Conservation (phyloP, 2,888 invertebrate species). For the Callosobruchus maculatus region DNA sequence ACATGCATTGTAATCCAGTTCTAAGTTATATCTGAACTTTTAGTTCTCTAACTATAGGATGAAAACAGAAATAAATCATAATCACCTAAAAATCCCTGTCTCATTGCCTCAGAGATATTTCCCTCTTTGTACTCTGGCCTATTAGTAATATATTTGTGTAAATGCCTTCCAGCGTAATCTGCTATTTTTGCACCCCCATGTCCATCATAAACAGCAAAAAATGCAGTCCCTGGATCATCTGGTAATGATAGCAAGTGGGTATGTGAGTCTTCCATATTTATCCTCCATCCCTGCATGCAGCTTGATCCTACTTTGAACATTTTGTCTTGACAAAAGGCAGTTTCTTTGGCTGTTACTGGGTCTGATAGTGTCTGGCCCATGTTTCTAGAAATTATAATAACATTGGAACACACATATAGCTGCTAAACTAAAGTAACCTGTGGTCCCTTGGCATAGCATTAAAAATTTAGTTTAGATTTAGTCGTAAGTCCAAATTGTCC, state of each 20-base stretch:
- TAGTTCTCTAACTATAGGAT: too few species aligned
- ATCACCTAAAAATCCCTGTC: conserved; percentile 57
- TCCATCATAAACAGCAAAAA: conserved; percentile 96
- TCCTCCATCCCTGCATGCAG: conserved; percentile 99
- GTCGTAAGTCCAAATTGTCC: too few species aligned
- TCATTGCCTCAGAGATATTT: conserved; percentile 79
- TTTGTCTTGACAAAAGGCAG: conserved; percentile 73
- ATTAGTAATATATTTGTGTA: conserved; percentile 87
- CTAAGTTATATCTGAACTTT: too few species aligned
- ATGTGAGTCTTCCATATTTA: conserved; percentile 99
- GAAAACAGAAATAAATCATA: neutral
- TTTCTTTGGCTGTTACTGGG: conserved; percentile 88
- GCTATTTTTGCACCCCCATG: conserved; percentile 77
- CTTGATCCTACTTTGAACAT: conserved; percentile 84
- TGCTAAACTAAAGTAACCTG: too few species aligned
- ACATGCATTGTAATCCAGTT: too few species aligned
- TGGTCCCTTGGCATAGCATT: too few species aligned
- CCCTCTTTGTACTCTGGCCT: conserved; percentile 80
- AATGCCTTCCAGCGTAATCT: conserved; percentile 90
- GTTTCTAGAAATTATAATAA: conserved; percentile 15
- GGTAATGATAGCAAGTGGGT: conserved; percentile 90
- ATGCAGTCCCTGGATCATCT: conserved; percentile 87
- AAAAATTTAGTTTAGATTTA: too few species aligned
- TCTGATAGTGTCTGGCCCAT: conserved; percentile 99
- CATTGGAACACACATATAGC: too few species aligned